A percentile compares a stretch with the other conserved stretches of the same genome.
Conservation (phyloP, 2,797 vertebrate genomes). For the Pteropus rufus region DNA sequence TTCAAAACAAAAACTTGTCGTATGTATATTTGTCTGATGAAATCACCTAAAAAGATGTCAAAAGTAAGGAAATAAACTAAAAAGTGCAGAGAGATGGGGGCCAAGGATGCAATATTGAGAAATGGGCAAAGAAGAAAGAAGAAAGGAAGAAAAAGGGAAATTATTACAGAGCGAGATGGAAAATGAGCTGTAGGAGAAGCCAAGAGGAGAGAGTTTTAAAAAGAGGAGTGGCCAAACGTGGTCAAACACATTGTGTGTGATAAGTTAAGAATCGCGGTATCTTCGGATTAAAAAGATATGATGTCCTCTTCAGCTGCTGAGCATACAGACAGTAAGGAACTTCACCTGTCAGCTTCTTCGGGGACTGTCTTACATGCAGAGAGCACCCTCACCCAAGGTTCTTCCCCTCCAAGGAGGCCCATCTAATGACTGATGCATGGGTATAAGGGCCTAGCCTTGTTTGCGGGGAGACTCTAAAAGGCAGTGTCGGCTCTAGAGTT, state of each 20-base stretch:
- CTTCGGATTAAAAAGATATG: not conserved
- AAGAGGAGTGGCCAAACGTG: rapidly evolving
- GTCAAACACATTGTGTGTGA: not conserved
- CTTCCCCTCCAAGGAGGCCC: not conserved
- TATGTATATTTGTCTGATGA: not conserved
- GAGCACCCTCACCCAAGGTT: not conserved
- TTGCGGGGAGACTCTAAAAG: not conserved
- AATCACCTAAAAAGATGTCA: not conserved
- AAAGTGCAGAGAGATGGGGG: not conserved
- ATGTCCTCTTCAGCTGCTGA: not conserved
- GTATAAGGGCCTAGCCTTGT: rapidly evolving
- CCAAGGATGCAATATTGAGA: not conserved
- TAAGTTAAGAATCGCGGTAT: not conserved
- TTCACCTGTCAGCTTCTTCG: not conserved
- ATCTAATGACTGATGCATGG: not conserved
- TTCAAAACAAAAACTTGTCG: not conserved
- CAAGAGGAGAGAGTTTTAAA: not conserved
- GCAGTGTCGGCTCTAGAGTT: not conserved
- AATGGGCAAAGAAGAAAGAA: not conserved
- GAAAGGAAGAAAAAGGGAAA: not conserved
- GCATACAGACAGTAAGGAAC: not conserved
- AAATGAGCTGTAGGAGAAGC: not conserved
- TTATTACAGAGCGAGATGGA: not conserved
- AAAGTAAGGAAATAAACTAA: not conserved
- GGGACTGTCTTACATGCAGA: not conserved